phyloP scores from a whole-genome alignment of 2,113 vertebrate genomes.

The Ictidomys tridecemlineatus region DNA sequence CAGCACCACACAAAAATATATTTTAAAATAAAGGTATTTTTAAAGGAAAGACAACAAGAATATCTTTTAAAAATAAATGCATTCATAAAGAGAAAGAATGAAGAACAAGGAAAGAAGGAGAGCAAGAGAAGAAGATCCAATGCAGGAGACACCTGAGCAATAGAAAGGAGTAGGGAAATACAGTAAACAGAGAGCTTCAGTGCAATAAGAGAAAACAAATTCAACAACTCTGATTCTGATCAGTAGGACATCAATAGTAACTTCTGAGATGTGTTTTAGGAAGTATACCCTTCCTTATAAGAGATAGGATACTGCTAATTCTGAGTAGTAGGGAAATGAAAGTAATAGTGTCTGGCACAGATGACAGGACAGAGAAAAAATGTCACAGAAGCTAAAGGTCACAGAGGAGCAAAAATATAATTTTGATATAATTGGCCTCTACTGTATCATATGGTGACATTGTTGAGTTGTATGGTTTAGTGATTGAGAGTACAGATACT shows the following conservation, averaged over 20 bases:
- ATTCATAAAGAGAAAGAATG: slow-evolving; percentile 27
- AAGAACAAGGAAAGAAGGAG: background rate
- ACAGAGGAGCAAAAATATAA: background rate
- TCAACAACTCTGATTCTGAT: slow-evolving; percentile 3
- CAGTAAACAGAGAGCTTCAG: slow-evolving; percentile 25
- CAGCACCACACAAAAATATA: too few species aligned
- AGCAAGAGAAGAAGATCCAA: background rate
- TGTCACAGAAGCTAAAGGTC: background rate
- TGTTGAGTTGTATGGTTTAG: background rate
- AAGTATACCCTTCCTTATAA: background rate
- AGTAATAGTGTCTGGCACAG: background rate
- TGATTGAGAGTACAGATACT: background rate
- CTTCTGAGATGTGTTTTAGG: background rate
- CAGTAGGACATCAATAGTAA: background rate
- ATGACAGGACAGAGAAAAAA: background rate
- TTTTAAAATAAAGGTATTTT: too few species aligned
- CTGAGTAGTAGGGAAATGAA: background rate
- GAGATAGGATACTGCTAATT: background rate
- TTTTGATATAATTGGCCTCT: background rate
- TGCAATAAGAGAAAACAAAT: background rate
- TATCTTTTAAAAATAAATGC: background rate
- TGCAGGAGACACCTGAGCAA: background rate
- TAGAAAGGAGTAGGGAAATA: background rate
- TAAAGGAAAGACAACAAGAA: too few species aligned
- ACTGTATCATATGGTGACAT: background rate